A percentile compares a stretch with the other conserved stretches of the same genome.
Evolutionary conservation across 2,888 invertebrate species (phyloP).

Genomic region (Drosophila birchii): DNA sequence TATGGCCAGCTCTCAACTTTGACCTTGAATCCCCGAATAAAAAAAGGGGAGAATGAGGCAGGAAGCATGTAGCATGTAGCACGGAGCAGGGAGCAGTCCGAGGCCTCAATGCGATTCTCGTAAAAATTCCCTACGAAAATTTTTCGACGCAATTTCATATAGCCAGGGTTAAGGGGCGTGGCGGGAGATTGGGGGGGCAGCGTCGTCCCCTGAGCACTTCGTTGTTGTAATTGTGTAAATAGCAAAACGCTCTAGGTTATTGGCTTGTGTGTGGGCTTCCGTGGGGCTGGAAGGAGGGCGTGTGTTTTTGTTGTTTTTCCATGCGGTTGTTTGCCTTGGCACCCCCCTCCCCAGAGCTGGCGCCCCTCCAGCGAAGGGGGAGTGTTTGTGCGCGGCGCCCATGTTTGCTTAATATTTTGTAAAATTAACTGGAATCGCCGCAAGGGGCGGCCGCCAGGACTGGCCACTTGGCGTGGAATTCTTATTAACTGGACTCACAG

Average conservation of each 20-base stretch:
- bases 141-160: conserved; percentile 70
- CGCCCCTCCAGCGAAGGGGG: background rate
- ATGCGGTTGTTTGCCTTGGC: conserved; percentile 59
- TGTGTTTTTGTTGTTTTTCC: conserved; percentile 47
- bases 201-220: background rate
- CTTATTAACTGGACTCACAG: conserved; percentile 21
- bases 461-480: conserved; percentile 33
- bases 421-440: conserved; percentile 55
- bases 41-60: conserved; percentile 30
- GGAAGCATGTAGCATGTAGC: background rate
- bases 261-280: conserved; percentile 58
- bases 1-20: conserved; percentile 64
- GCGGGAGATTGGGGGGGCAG: background rate
- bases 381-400: conserved; percentile 37
- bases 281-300: conserved; percentile 35
- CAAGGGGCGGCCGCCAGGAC: conserved; percentile 8
- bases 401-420: conserved; percentile 56
- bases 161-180: conserved; percentile 4
- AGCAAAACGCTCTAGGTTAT: conserved; percentile 68
- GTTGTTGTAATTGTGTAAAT: conserved; percentile 73
- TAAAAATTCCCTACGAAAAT: conserved; percentile 55
- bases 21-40: conserved; percentile 68
- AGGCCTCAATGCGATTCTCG: conserved; percentile 51
- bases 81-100: conserved; percentile 9
- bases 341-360: conserved; percentile 4